Percentiles rank a stretch among this genome's conserved stretches.
Conservation (phyloP, 2,113 vertebrate species). For the Megaceryle maxima region DNA sequence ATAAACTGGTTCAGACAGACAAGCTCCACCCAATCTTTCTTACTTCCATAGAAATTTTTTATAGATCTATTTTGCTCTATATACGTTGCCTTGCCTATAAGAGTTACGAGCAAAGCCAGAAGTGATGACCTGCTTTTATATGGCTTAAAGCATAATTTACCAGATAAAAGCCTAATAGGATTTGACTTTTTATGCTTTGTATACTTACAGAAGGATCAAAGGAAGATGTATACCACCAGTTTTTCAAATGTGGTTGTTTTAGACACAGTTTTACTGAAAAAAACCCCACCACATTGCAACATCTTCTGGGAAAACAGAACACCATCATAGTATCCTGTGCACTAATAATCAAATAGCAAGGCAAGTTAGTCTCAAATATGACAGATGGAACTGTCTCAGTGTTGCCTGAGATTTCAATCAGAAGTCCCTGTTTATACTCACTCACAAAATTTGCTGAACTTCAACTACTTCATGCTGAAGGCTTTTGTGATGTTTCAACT, state of each 20-base stretch:
- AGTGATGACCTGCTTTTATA: not conserved
- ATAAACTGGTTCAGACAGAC: not conserved
- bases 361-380: not conserved
- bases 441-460: not conserved
- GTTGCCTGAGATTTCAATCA: not conserved
- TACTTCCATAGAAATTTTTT: not conserved
- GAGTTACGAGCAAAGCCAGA: not conserved
- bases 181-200: slow-evolving; percentile 20
- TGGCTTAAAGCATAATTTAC: slow-evolving; percentile 1
- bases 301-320: not conserved
- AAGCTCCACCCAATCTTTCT: not conserved
- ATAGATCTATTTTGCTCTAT: not conserved
- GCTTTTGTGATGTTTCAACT: not conserved
- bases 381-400: not conserved
- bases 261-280: not conserved
- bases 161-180: slow-evolving; percentile 17
- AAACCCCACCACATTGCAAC: not conserved
- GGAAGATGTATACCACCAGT: not conserved
- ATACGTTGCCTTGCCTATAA: not conserved
- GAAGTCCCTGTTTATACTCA: not conserved
- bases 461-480: not conserved
- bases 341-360: slow-evolving; percentile 3
- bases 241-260: slow-evolving; percentile 6
- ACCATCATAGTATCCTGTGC: not conserved
- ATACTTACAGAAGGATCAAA: slow-evolving; percentile 28